A percentile compares a stretch with the other conserved stretches of the same genome.
Evolutionary conservation across 2,888 invertebrate species (phyloP).

Genomic region (Phaedon cochleariae): DNA sequence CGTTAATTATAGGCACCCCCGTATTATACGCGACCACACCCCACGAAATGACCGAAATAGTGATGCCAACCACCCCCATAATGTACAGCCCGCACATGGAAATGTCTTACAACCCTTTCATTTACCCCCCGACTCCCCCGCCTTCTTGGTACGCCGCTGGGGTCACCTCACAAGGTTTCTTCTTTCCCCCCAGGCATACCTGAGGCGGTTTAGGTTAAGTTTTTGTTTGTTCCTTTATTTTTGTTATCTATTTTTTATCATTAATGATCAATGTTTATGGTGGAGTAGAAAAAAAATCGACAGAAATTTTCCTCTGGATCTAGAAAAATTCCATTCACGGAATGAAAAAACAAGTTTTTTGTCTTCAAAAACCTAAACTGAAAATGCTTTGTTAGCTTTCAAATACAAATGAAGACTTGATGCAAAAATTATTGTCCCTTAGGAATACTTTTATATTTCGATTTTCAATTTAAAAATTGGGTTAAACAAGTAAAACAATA

Average conservation of each 20-base stretch:
- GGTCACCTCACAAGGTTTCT: conserved; percentile 49
- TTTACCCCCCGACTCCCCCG: conserved; percentile 48
- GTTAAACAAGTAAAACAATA: too few species aligned
- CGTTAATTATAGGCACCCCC: conserved; percentile 42
- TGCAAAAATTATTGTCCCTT: too few species aligned
- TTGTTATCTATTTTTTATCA: too few species aligned
- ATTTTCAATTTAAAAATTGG: too few species aligned
- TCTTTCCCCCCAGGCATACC: conserved; percentile 44
- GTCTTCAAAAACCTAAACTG: too few species aligned
- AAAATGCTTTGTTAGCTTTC: too few species aligned
- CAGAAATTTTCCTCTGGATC: too few species aligned
- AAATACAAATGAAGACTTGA: too few species aligned
- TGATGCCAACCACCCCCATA: conserved; percentile 45
- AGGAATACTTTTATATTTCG: too few species aligned
- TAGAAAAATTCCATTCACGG: too few species aligned
- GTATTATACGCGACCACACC: conserved; percentile 44
- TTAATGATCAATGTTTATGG: background rate
- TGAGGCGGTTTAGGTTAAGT: background rate
- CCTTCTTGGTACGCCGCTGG: conserved; percentile 47
- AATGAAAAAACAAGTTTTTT: too few species aligned
- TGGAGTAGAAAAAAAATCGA: too few species aligned
- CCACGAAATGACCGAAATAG: conserved; percentile 44
- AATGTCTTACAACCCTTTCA: conserved; percentile 43
- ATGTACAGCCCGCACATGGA: conserved; percentile 48
- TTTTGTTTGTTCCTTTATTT: background rate